phyloP scores from a whole-genome alignment of 2,797 vertebrate genomes.

The Gambelia wislizenii region DNA sequence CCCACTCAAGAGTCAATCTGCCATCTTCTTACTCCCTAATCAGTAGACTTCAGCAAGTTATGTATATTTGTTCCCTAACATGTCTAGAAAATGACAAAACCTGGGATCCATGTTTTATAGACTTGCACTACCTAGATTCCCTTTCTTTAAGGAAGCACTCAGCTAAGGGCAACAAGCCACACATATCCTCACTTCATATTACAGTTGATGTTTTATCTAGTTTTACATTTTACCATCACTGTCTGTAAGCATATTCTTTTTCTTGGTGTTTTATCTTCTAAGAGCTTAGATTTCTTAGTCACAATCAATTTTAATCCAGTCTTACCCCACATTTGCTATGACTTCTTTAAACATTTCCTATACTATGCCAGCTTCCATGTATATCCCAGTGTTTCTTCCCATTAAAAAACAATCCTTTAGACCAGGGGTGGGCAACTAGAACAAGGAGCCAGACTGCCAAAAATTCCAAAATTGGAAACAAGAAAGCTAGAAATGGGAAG shows the following conservation, averaged over 20 bases:
- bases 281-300: neutral
- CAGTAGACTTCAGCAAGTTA: too few relatives aligned
- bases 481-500: too few relatives aligned
- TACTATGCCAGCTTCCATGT: neutral
- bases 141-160: neutral
- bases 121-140: too few relatives aligned
- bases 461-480: too few relatives aligned
- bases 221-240: neutral
- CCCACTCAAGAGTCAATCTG: too few relatives aligned
- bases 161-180: neutral
- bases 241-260: neutral
- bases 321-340: neutral
- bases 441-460: too few relatives aligned
- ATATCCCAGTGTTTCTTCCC: neutral
- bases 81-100: too few relatives aligned
- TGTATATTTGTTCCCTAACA: too few relatives aligned
- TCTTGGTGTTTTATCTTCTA: neutral
- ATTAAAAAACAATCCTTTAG: neutral
- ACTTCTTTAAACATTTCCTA: neutral
- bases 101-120: too few relatives aligned
- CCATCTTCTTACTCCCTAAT: too few relatives aligned
- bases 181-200: neutral
- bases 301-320: neutral
- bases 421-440: too few relatives aligned
- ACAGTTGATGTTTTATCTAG: neutral